Evolutionary conservation across 2,797 vertebrate species (phyloP), one percentile per base, ranked within the genome.

Genomic region (Rachycentron canadum): DNA sequence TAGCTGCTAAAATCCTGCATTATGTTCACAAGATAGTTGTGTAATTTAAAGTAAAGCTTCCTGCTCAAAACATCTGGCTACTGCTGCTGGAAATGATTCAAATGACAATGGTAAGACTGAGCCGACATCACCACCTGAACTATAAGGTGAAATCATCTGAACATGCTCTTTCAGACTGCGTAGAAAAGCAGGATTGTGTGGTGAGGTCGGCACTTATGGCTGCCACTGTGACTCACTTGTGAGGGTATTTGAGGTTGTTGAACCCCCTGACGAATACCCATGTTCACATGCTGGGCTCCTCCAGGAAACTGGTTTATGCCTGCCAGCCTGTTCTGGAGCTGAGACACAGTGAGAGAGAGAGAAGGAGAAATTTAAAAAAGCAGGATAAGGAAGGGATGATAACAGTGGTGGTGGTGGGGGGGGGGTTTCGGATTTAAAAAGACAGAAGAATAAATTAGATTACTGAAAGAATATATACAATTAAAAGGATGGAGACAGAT

Each of bases 261-360:
- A 80, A 97, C 94, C 85, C 95, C 95, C 16, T 95, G 95, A 86
- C 96, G 93, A 89, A 98, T 95, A 68, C 93, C 96, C 70, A 97
- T 92, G 90, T 95, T 94, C 73, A 97, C 94, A 0, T 95, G 91
- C 85, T 90, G 95, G 25, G 93, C 89, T 58, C 38, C 95, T 60
- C 94, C 96, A 62, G 96, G 95, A 83, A 98, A 98, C 88, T 94
- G 94, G 90, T 93, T 95, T 84, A 98, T 94, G 79, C 95, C 94
- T 0, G 96, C 94, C 79, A 98, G 95, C 45, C 97, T 94, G 90
- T 96, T 98, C 81, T 98, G 97, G 64, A 98, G 89, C 97, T 97
- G 91, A 67, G 73, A 34, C 50, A n/a, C 6, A 71, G n/a, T 3
- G 2, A 57, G 3, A 25, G 16, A 21, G 21, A 14, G 3, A 12